Evolutionary conservation across 2,797 vertebrate species (phyloP), one percentile per base, ranked within the genome.

Genomic region (Loriculus beryllinus): DNA sequence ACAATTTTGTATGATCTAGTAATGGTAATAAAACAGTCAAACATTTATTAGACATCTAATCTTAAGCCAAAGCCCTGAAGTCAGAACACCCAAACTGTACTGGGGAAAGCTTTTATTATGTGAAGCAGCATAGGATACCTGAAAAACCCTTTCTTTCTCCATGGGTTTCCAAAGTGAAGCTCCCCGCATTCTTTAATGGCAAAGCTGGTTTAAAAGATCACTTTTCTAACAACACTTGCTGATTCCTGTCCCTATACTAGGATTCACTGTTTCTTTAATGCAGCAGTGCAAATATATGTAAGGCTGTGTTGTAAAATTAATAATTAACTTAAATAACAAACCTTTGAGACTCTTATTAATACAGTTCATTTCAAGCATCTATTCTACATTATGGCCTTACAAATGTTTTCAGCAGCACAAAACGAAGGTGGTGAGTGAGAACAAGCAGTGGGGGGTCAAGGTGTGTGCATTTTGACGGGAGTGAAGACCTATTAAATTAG

Each of bases 271-370:
- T 82, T 88, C 52, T 83, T 77, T 63, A 70, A 14, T 37, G 43
- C 54, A 42, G 31, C 68, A 21, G 5, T 59, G 40, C 11, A 70
- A 40, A 31, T 77, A 31, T 59, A 90, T 75, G 25, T 45, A 91
- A 77, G 33, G 37, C 28, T 65, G 35, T 43, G 15, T 39, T 92
- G 35, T 52, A 74, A 92, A 92, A 47, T n/a, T 65, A 82, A 43
- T 59, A 75, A 85, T 1, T 92, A 54, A 79, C 0, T 0, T 54
- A 78, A 95, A 92, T 82, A 80, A 67, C 31, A 89, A 82, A 56
- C 64, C 90, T 93, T 91, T 45, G 40, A 90, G 47, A 37, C 14
- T 88, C 40, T 87, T 82, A 91, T 80, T 94, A 91, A 74, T 29
- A 59, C 6, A 85, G 47, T 42, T 76, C 25, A 74, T 83, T 94